A percentile compares a stretch with the other conserved stretches of the same genome.
Conservation (phyloP, 2,888 invertebrate genomes). For the Diploptera punctata region DNA sequence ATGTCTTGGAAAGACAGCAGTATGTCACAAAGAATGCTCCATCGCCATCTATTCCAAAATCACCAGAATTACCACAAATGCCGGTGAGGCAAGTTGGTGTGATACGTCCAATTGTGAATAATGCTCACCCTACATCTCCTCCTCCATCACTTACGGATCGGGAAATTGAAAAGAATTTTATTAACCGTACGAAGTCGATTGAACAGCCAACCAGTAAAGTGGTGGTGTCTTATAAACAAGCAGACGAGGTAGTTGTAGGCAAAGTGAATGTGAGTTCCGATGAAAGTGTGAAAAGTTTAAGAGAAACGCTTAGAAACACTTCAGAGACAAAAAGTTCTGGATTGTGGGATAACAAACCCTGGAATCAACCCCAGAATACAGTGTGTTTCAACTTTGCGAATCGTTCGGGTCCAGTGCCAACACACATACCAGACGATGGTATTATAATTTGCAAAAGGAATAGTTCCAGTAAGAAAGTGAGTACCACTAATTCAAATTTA, state of each 20-base stretch:
- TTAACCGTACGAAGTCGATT: conserved; percentile 68
- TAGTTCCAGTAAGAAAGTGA: not conserved
- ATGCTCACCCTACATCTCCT: conserved; percentile 19
- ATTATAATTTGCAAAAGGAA: conserved; percentile 51
- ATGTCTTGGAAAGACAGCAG: not conserved
- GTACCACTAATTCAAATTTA: no score
- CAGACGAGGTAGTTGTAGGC: conserved; percentile 36
- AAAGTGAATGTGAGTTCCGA: conserved; percentile 52
- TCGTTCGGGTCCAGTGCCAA: conserved; percentile 80
- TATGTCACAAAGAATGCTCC: not conserved
- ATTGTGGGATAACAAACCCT: conserved; percentile 57
- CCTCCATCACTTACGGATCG: conserved; percentile 59
- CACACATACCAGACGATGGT: conserved; percentile 92
- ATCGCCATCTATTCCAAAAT: not conserved
- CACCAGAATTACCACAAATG: conserved; percentile 30
- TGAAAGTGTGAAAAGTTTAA: conserved; percentile 36
- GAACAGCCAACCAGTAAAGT: conserved; percentile 58
- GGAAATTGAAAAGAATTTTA: conserved; percentile 72
- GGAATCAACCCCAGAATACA: conserved; percentile 67
- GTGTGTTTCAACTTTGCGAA: conserved; percentile 89
- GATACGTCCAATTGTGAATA: conserved; percentile 56
- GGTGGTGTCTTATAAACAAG: conserved; percentile 33
- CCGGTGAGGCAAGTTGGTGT: conserved; percentile 60
- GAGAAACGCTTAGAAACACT: conserved; percentile 27
- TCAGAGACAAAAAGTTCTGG: conserved; percentile 45